Conservation (phyloP, 2,888 invertebrate species). For the Drosophila melanosoma region DNA sequence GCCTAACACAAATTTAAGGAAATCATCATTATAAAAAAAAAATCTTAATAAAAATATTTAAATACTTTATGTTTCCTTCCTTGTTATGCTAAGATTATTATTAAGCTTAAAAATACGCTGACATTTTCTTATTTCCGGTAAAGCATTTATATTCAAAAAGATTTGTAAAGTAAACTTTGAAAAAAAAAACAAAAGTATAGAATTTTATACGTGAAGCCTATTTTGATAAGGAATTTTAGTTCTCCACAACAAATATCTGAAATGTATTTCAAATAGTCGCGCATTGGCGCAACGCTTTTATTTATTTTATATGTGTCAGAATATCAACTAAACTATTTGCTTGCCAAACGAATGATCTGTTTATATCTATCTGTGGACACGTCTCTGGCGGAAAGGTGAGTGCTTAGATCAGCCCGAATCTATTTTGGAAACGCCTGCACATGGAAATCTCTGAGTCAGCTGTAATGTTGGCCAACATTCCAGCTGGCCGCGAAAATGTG, state of each 20-base stretch:
- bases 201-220: background rate
- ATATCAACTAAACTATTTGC: constrained; percentile 48
- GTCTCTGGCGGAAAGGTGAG: constrained; percentile 49
- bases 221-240: constrained; percentile 34
- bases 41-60: background rate
- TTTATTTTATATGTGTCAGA: constrained; percentile 55
- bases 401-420: constrained; percentile 47
- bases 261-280: constrained; percentile 27
- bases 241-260: constrained; percentile 31
- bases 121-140: background rate
- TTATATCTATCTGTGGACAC: constrained; percentile 34
- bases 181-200: background rate
- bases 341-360: constrained; percentile 50
- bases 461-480: constrained; percentile 52
- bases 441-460: constrained; percentile 28
- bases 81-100: background rate
- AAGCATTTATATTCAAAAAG: background rate
- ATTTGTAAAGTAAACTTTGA: background rate
- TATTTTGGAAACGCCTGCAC: constrained; percentile 42
- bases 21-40: background rate
- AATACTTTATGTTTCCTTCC: background rate
- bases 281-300: constrained; percentile 41
- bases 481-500: constrained; percentile 39
- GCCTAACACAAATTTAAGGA: background rate
- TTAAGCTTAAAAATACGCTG: background rate